These are phyloP conservation scores for Andrena bicolor DNA, from an alignment of 2,888 invertebrate genomes.

Conservation along the genomic window DNA sequence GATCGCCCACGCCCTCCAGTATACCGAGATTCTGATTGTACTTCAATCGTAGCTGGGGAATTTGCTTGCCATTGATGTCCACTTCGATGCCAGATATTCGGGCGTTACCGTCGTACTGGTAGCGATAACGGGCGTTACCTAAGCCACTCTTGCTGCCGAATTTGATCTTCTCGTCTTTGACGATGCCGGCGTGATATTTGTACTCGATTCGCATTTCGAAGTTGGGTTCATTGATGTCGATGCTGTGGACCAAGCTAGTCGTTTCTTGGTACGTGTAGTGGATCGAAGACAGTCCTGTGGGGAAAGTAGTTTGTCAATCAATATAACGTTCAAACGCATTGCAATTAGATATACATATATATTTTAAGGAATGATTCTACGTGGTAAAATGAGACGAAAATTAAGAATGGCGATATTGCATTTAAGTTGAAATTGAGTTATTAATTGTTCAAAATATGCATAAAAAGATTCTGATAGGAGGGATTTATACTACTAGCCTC, in stretches of 20 bases:
- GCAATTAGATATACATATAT: background rate
- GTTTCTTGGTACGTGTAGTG: conserved; percentile 95
- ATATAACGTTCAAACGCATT: background rate
- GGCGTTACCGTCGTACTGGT: conserved; percentile 97
- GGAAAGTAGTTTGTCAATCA: background rate
- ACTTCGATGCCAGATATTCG: conserved; percentile 95
- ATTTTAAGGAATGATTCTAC: background rate
- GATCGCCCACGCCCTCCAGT: conserved; percentile 94
- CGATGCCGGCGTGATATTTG: conserved; percentile 95
- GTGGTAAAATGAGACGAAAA: no score
- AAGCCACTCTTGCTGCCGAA: conserved; percentile 94
- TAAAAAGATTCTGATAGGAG: no score
- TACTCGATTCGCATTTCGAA: conserved; percentile 95
- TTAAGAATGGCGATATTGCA: no score
- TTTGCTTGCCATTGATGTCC: conserved; percentile 94
- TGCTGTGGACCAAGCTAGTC: conserved; percentile 92
- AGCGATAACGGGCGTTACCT: conserved; percentile 95
- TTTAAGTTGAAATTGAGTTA: no score
- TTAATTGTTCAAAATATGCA: no score
- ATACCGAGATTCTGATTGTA: conserved; percentile 96
- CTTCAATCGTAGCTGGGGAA: conserved; percentile 92
- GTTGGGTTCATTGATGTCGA: conserved; percentile 95
- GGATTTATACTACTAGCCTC: no score
- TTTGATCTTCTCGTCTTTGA: conserved; percentile 94
- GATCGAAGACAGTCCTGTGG: conserved; percentile 90